A percentile compares a stretch with the other conserved stretches of the same genome.
Conservation (phyloP, 2,888 invertebrate genomes). For the Cephus sareptanus region DNA sequence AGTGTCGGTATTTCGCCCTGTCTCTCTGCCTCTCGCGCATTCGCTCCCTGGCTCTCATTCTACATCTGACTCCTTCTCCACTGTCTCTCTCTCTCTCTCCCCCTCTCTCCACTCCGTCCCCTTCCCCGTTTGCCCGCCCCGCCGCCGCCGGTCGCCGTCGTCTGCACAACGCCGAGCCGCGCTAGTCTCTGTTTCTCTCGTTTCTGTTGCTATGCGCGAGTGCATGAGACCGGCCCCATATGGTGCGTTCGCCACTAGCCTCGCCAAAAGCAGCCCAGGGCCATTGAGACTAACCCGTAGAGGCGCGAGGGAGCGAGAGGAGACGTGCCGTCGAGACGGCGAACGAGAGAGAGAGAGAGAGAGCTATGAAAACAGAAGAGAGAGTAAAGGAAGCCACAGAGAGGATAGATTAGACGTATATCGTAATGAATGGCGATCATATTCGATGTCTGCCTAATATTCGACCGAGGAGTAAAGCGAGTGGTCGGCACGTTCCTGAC, state of each 20-base stretch:
- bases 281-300: slow-evolving; percentile 33
- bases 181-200: slow-evolving; percentile 41
- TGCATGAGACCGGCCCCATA: slow-evolving; percentile 54
- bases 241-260: slow-evolving; percentile 41
- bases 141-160: slow-evolving; percentile 21
- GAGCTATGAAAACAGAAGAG: slow-evolving; percentile 26
- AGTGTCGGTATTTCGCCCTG: slow-evolving; percentile 15
- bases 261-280: slow-evolving; percentile 47
- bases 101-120: slow-evolving; percentile 16
- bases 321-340: slow-evolving; percentile 65
- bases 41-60: slow-evolving; percentile 21
- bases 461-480: background rate
- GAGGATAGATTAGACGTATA: background rate
- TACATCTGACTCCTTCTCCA: slow-evolving; percentile 20
- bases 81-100: slow-evolving; percentile 19
- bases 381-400: slow-evolving; percentile 15
- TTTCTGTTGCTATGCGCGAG: slow-evolving; percentile 60
- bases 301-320: slow-evolving; percentile 66
- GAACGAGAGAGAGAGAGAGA: slow-evolving; percentile 70
- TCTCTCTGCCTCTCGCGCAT: slow-evolving; percentile 20
- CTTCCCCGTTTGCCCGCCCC: slow-evolving; percentile 60
- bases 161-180: slow-evolving; percentile 32
- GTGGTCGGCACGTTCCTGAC: background rate
- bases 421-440: background rate
- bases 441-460: background rate